Evolutionary conservation across 2,797 vertebrate genomes (phyloP).

Genomic region (Babyrousa celebensis): DNA sequence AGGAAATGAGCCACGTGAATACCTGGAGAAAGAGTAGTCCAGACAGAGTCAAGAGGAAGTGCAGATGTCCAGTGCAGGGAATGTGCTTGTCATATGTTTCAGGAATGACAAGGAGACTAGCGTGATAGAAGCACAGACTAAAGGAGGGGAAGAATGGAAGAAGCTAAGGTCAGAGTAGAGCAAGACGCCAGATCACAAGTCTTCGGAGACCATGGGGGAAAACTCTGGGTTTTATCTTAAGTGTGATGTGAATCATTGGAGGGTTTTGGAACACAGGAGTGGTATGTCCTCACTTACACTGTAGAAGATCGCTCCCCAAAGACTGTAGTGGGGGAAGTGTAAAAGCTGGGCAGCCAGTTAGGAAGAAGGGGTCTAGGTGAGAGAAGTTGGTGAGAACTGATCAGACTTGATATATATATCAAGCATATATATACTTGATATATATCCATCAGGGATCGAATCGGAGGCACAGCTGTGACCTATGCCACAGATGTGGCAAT

Average conservation of each 20-base stretch:
- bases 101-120: neutral
- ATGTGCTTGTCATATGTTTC: neutral
- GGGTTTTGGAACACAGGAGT: neutral
- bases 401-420: neutral
- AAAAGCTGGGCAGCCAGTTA: neutral
- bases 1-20: neutral
- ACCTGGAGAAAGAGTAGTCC: neutral
- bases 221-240: neutral
- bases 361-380: neutral
- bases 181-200: neutral
- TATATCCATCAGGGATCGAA: too few relatives aligned
- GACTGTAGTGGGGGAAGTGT: neutral
- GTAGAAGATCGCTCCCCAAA: neutral
- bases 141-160: neutral
- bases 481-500: too few relatives aligned
- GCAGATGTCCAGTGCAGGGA: neutral
- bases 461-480: too few relatives aligned
- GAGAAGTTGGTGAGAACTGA: neutral
- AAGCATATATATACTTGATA: too few relatives aligned
- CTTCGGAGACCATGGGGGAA: neutral
- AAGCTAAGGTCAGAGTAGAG: neutral
- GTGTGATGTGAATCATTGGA: neutral
- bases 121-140: neutral
- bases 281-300: neutral
- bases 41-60: neutral